A percentile compares a stretch with the other conserved stretches of the same genome.
phyloP scores from a whole-genome alignment of 2,113 vertebrate genomes.

The Blennius ocellaris region DNA sequence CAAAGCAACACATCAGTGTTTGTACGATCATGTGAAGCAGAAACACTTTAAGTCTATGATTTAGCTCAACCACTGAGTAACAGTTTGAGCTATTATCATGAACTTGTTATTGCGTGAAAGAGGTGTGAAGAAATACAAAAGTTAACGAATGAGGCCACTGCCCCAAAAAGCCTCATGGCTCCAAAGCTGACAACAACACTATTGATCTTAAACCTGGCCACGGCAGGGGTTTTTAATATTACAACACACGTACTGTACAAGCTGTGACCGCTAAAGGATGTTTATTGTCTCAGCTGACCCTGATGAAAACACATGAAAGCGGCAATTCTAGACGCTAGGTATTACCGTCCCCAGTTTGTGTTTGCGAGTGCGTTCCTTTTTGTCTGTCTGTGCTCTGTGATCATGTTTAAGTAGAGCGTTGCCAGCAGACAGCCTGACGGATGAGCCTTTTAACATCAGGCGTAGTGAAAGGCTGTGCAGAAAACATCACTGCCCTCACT shows the following conservation, averaged over 20 bases:
- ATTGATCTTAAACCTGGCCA: slow-evolving; percentile 10
- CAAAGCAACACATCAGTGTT: no score
- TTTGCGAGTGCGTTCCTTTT: slow-evolving; percentile 5
- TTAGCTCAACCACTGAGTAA: no score
- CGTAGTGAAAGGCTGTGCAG: background rate
- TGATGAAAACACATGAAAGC: slow-evolving; percentile 49
- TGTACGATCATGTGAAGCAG: no score
- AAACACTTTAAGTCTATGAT: no score
- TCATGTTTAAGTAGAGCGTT: slow-evolving; percentile 38
- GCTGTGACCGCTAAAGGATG: slow-evolving; percentile 11
- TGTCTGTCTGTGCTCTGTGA: slow-evolving; percentile 51
- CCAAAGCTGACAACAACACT: background rate
- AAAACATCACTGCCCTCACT: background rate
- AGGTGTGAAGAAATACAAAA: no score
- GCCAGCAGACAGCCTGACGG: slow-evolving; percentile 19
- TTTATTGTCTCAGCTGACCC: slow-evolving; percentile 48
- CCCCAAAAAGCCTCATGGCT: no score
- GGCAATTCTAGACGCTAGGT: slow-evolving; percentile 22
- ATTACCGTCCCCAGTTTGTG: slow-evolving; percentile 7
- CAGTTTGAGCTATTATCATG: no score
- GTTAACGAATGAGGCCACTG: no score
- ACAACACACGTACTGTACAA: slow-evolving; percentile 21
- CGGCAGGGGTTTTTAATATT: slow-evolving; percentile 33
- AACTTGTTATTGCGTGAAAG: no score
- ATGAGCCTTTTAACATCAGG: slow-evolving; percentile 29